Conservation (phyloP, 2,888 invertebrate genomes). For the Melanargia galathea region DNA sequence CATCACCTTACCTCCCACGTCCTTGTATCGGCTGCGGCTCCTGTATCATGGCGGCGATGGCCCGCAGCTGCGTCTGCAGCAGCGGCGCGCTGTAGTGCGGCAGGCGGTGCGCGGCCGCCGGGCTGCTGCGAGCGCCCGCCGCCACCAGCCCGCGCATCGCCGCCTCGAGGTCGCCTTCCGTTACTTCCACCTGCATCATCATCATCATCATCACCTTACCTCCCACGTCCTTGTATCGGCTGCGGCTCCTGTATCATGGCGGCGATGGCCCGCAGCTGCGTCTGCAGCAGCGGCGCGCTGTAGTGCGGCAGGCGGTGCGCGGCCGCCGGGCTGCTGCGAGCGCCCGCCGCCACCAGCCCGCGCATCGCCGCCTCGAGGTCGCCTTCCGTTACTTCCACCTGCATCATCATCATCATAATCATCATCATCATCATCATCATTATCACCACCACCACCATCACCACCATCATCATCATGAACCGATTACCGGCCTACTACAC, state of each 20-base stretch:
- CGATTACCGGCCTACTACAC: too few relatives aligned
- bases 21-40: constrained; percentile 42
- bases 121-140: constrained; percentile 66
- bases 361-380: constrained; percentile 68
- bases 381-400: constrained; percentile 68
- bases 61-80: constrained; percentile 56
- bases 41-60: constrained; percentile 50
- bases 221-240: constrained; percentile 33
- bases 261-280: constrained; percentile 57
- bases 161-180: constrained; percentile 57
- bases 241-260: constrained; percentile 48
- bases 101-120: constrained; percentile 58
- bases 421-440: too few relatives aligned
- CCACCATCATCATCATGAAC: too few relatives aligned
- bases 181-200: constrained; percentile 66
- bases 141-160: constrained; percentile 69
- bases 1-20: constrained; percentile 23
- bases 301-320: constrained; percentile 58
- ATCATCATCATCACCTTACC: constrained; percentile 13
- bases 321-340: constrained; percentile 60
- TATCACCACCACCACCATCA: too few relatives aligned
- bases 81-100: constrained; percentile 56
- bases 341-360: constrained; percentile 68
- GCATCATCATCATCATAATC: constrained; percentile 1
- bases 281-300: constrained; percentile 54